These are phyloP conservation scores for Malacoraja senta DNA, from an alignment of 2,797 vertebrate genomes.

Conservation along the genomic window DNA sequence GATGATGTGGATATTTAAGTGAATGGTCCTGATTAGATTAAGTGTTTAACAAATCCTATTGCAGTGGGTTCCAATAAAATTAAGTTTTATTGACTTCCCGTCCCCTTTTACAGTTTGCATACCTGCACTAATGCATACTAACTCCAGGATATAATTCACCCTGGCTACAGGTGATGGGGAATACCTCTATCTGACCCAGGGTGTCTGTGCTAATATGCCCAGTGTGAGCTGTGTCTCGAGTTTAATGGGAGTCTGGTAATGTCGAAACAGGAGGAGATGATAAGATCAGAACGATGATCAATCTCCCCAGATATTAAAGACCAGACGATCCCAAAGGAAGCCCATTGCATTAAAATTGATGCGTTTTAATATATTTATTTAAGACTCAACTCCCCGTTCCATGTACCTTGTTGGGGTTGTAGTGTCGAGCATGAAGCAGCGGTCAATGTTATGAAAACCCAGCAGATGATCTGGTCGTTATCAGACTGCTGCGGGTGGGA, in stretches of 20 bases:
- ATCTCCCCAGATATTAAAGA: background rate
- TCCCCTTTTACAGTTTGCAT: background rate
- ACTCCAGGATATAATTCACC: background rate
- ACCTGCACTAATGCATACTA: background rate
- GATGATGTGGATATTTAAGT: background rate
- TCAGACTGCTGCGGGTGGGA: background rate
- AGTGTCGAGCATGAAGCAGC: background rate
- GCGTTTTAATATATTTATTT: background rate
- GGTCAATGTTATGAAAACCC: background rate
- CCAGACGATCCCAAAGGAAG: conserved; percentile 5
- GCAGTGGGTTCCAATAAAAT: background rate
- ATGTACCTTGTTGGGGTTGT: background rate
- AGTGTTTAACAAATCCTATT: background rate
- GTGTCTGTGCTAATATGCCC: background rate
- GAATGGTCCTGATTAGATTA: background rate
- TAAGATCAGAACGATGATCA: background rate
- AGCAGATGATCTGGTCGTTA: background rate
- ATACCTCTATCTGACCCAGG: background rate
- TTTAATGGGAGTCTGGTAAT: background rate
- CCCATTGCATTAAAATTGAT: background rate
- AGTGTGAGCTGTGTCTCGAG: background rate
- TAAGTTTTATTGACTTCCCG: background rate
- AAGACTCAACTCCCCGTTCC: background rate
- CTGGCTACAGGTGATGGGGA: background rate
- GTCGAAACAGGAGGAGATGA: background rate